Percentiles rank a stretch among this genome's conserved stretches.
Conservation (phyloP, 2,113 vertebrate genomes). For the Lycocorax pyrrhopterus region DNA sequence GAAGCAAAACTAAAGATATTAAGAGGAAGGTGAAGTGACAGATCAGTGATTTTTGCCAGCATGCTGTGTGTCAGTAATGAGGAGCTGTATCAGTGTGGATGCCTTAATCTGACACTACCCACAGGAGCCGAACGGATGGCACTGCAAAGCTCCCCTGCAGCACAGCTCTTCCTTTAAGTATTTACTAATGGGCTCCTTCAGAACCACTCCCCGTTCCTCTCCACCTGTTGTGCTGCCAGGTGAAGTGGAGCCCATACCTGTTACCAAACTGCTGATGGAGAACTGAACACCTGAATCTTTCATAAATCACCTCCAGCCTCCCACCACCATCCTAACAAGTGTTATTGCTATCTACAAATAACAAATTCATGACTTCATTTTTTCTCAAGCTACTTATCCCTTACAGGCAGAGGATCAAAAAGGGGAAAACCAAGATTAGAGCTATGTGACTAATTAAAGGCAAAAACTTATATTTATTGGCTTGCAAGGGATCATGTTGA, state of each 20-base stretch:
- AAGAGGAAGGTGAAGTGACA: background rate
- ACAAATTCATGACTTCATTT: background rate
- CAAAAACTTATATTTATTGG: background rate
- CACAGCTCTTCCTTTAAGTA: background rate
- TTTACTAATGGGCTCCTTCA: background rate
- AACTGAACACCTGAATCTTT: background rate
- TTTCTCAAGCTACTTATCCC: background rate
- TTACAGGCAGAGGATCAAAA: background rate
- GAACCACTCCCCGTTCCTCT: background rate
- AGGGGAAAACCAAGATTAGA: background rate
- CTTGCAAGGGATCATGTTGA: background rate
- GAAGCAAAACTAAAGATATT: slow-evolving; percentile 19
- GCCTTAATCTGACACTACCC: background rate
- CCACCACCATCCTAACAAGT: background rate
- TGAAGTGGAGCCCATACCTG: accelerated
- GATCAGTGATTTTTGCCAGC: background rate
- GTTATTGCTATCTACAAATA: accelerated
- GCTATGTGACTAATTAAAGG: background rate
- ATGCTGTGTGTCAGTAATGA: background rate
- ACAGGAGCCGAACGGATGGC: background rate
- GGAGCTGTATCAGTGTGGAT: background rate
- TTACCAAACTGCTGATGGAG: background rate
- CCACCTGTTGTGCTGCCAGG: background rate
- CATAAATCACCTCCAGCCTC: background rate
- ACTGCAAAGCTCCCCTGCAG: background rate